phyloP scores from a whole-genome alignment of 2,797 vertebrate genomes.

The Thamnophis elegans region DNA sequence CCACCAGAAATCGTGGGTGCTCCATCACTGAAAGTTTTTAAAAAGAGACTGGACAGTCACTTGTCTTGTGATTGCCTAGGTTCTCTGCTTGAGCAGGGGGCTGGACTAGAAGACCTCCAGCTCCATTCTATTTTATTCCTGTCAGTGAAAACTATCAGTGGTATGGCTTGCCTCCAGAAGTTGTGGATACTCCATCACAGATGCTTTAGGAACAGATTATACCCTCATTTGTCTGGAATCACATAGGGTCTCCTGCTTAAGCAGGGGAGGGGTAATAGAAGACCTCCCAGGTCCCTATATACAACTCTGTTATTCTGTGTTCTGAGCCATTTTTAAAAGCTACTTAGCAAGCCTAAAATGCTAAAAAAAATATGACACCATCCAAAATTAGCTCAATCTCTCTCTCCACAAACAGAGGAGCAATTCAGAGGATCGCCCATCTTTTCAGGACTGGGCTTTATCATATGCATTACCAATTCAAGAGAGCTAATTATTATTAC shows the following conservation, averaged over 20 bases:
- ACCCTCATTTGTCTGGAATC: background rate
- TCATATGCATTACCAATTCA: background rate
- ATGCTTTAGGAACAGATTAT: background rate
- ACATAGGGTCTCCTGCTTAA: background rate
- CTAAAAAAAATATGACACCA: background rate
- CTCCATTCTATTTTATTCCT: background rate
- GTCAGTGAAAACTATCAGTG: background rate
- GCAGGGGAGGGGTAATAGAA: background rate
- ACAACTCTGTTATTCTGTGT: background rate
- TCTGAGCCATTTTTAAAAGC: background rate
- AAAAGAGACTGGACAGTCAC: too few species aligned
- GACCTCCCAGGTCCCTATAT: background rate
- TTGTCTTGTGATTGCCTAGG: too few species aligned
- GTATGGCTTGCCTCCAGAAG: background rate
- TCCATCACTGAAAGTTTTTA: too few species aligned
- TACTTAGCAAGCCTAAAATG: background rate
- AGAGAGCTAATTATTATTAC: background rate
- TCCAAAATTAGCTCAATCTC: background rate
- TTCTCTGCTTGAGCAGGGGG: too few species aligned
- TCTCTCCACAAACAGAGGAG: background rate
- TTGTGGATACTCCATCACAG: background rate
- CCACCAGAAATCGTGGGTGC: too few species aligned
- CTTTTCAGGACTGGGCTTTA: background rate
- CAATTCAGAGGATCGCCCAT: background rate
- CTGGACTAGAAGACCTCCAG: too few species aligned